Conservation (phyloP, 30 jellyfish, hydroid and myxozoan species). For the Turritopsis dohrnii region DNA sequence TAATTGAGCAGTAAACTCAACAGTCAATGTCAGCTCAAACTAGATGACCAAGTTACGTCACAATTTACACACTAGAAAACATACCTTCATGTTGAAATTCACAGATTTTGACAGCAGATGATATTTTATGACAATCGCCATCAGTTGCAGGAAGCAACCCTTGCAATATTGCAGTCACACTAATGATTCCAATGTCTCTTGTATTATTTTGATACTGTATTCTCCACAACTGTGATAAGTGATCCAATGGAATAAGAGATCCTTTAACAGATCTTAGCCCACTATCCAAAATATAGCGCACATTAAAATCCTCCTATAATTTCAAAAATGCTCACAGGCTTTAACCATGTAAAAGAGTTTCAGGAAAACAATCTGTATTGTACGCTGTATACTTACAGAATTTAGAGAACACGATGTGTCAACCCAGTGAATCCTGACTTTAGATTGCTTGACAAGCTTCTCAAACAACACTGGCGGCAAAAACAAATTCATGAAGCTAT, state of each 20-base stretch:
- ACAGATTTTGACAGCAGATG: not conserved
- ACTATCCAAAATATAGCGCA: not conserved
- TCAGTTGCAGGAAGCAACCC: not conserved
- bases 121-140: not conserved
- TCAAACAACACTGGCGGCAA: conserved; percentile 19
- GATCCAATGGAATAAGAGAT: conserved; percentile 6
- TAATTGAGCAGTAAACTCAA: too few relatives aligned
- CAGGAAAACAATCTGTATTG: not conserved
- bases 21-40: too few relatives aligned
- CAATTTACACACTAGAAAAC: not conserved
- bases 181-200: not conserved
- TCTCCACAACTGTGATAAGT: conserved; percentile 11
- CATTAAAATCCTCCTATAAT: not conserved
- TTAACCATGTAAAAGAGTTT: not conserved
- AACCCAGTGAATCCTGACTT: not conserved
- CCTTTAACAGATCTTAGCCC: conserved; percentile 27
- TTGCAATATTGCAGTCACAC: conserved; percentile 1
- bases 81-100: not conserved
- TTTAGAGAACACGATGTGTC: not conserved
- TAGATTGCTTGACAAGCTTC: conserved; percentile 8
- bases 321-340: not conserved
- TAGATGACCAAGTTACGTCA: too few relatives aligned
- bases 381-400: not conserved
- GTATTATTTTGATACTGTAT: not conserved
- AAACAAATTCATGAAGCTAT: conserved; percentile 15